Evolutionary conservation across 2,113 vertebrate genomes (phyloP), one percentile per base, ranked within the genome.

Genomic region (Phycodurus eques): DNA sequence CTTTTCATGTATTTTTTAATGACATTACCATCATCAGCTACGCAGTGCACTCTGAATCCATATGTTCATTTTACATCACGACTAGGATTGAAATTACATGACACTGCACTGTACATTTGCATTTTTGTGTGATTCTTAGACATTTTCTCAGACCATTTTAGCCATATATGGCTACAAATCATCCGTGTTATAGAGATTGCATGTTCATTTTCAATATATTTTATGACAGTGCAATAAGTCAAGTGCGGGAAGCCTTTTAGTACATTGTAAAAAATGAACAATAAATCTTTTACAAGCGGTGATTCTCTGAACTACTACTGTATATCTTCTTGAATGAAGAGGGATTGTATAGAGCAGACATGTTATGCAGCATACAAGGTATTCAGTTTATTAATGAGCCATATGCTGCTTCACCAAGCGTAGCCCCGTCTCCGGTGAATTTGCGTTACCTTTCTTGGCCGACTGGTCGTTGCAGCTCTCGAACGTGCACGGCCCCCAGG

Each of bases 401-500:
- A 56, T 9, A 22, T 56, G 53, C 53, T 56, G 53, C 53, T 54
- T 54, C 53, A 54, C 20, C 53, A 22, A n/a, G 53, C 20, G 5
- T 2, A 11, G 49, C 49, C 6, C 15, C 1, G 17, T 54, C 8
- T 3, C 53, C 20, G 53, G 53, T n/a, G 53, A 22, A 11, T 15
- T 57, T 56, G 53, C 9, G 20, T 27, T 92, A 99, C 98, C 98
- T 90, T 99, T 99, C 83, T 96, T 99, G 63, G 92, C 94, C 35
- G 94, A 93, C 74, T 94, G 94, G 60, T 98, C 96, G 2, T 94
- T 92, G 73, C 98, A 99, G 83, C 91, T 98, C 89, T 99, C 98
- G n/a, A 94, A 97, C 80, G 96, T 98, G 82, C 98, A 99, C 0
- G 95, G 94, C 51, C 98, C 96, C 98, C 98, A 99, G 39, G 96